Evolutionary conservation across 2,888 invertebrate species (phyloP).

Genomic region (Coleophora deauratella): DNA sequence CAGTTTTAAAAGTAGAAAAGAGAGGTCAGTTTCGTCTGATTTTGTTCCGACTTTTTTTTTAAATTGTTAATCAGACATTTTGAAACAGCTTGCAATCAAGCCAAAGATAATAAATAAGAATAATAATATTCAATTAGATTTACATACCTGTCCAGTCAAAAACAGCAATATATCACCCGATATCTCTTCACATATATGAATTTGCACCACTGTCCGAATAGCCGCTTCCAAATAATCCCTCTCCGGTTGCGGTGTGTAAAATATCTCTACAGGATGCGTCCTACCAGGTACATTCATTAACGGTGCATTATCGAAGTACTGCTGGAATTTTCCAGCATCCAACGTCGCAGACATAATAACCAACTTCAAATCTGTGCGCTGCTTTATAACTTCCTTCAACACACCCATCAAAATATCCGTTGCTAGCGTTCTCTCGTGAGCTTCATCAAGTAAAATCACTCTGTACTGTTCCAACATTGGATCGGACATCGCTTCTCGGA

Average conservation of each 20-base stretch:
- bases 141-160: constrained; percentile 75
- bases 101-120: too few relatives aligned
- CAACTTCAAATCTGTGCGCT: constrained; percentile 93
- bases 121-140: too few relatives aligned
- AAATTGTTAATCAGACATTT: too few relatives aligned
- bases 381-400: constrained; percentile 95
- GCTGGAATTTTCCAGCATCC: constrained; percentile 99
- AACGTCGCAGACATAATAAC: constrained; percentile 99
- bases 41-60: too few relatives aligned
- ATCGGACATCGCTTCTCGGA: constrained; percentile 99
- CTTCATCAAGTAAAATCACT: constrained; percentile 97
- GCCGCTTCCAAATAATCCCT: constrained; percentile 98
- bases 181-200: constrained; percentile 96
- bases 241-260: constrained; percentile 99
- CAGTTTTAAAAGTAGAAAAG: too few relatives aligned
- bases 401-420: constrained; percentile 99
- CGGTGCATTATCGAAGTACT: constrained; percentile 98
- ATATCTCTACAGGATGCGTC: constrained; percentile 79
- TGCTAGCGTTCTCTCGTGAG: constrained; percentile 98
- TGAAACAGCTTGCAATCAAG: too few relatives aligned
- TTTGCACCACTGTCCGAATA: constrained; percentile 94
- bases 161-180: constrained; percentile 95
- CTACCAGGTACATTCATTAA: constrained; percentile 96
- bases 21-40: too few relatives aligned
- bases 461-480: constrained; percentile 97